Conservation (phyloP, 2,797 vertebrate genomes). For the Enteromius fasciolatus region DNA sequence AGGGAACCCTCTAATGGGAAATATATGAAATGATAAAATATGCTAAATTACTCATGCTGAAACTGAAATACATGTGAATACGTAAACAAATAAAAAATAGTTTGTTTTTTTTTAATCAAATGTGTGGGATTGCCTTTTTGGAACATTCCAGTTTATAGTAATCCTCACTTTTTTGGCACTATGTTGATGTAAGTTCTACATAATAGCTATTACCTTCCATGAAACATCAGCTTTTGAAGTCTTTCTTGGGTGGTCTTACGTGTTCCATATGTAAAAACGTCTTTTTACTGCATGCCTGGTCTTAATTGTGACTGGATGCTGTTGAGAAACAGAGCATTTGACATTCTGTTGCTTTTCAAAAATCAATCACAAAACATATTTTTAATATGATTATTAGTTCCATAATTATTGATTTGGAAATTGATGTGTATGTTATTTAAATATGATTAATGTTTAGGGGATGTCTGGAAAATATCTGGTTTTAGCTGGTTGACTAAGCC, state of each 20-base stretch:
- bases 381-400: slow-evolving; percentile 1
- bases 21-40: not conserved
- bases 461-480: slow-evolving; percentile 37
- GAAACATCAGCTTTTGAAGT: not conserved
- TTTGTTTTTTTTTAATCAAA: not conserved
- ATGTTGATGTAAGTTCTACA: not conserved
- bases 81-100: not conserved
- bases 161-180: not conserved
- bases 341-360: not conserved
- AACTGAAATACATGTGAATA: not conserved
- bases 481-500: slow-evolving; percentile 10
- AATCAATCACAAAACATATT: not conserved
- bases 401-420: not conserved
- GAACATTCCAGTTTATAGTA: not conserved
- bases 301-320: not conserved
- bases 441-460: not conserved
- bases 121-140: not conserved
- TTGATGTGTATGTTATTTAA: slow-evolving; percentile 2
- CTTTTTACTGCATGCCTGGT: not conserved
- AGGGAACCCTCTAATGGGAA: not conserved
- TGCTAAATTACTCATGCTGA: not conserved
- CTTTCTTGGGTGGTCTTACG: slow-evolving; percentile 1
- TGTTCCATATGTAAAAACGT: not conserved
- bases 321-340: not conserved
- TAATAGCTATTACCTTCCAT: slow-evolving; percentile 1